Percentiles rank a stretch among this genome's conserved stretches.
phyloP scores from a whole-genome alignment of 2,113 vertebrate species.

The Otus sunia region DNA sequence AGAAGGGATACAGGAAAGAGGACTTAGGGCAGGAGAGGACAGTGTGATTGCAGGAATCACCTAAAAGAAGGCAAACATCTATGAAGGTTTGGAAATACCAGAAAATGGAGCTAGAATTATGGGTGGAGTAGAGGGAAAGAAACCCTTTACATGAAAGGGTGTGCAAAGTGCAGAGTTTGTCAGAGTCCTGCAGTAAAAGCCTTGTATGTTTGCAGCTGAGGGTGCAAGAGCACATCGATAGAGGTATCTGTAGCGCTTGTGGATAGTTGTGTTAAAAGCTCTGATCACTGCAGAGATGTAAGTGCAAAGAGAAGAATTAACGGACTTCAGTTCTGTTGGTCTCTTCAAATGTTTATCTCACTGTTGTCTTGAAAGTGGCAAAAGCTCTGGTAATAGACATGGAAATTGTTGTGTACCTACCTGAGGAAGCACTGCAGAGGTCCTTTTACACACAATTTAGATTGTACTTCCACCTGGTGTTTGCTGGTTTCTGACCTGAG shows the following conservation, averaged over 20 bases:
- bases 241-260: not conserved
- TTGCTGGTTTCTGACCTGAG: not conserved
- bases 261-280: not conserved
- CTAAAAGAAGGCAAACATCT: not conserved
- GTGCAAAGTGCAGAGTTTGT: not conserved
- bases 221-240: not conserved
- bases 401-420: not conserved
- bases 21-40: not conserved
- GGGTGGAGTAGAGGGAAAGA: not conserved
- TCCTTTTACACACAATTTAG: not conserved
- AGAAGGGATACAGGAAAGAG: not conserved
- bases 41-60: not conserved
- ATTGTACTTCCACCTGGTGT: not conserved
- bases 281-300: not conserved
- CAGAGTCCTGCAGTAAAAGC: not conserved
- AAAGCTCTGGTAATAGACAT: not conserved
- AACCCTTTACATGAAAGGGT: not conserved
- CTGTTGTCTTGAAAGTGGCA: not conserved
- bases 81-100: not conserved
- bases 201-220: not conserved
- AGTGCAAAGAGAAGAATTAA: not conserved
- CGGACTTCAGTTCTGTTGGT: not conserved
- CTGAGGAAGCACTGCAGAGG: not conserved
- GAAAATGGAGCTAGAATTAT: not conserved
- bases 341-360: not conserved